Percentiles rank a stretch among this genome's conserved stretches.
phyloP scores from a whole-genome alignment of 2,888 invertebrate species.

The Acronicta aceris region DNA sequence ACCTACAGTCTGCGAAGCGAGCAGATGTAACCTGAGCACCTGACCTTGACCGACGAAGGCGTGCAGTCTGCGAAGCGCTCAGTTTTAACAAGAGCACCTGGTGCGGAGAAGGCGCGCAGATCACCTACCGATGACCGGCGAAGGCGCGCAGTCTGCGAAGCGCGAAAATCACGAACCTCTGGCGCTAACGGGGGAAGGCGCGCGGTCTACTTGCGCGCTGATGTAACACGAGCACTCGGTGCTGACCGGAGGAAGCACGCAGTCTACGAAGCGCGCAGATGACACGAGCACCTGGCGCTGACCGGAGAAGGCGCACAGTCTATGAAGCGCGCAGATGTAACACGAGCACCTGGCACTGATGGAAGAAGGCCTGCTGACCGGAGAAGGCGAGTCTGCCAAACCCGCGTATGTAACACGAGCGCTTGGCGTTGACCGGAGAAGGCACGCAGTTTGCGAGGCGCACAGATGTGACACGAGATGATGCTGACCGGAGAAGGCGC shows the following conservation, averaged over 20 bases:
- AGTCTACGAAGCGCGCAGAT: not conserved
- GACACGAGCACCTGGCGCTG: not conserved
- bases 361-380: not conserved
- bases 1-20: no score
- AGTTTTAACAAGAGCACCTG: not conserved
- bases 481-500: not conserved
- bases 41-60: no score
- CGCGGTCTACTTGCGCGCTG: not conserved
- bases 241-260: not conserved
- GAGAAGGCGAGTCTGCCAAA: not conserved
- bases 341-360: not conserved
- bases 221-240: not conserved
- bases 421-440: not conserved
- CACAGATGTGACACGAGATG: not conserved
- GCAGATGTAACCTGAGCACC: not conserved
- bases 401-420: not conserved
- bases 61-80: not conserved
- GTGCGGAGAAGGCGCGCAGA: not conserved
- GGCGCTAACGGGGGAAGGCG: not conserved
- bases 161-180: no score
- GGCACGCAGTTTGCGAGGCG: not conserved
- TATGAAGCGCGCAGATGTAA: not conserved
- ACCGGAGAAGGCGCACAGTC: not conserved
- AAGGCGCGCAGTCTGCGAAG: not conserved
- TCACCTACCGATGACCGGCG: not conserved